These are phyloP conservation scores for Lochmaea capreae DNA, from an alignment of 2,888 invertebrate species.

Conservation along the genomic window DNA sequence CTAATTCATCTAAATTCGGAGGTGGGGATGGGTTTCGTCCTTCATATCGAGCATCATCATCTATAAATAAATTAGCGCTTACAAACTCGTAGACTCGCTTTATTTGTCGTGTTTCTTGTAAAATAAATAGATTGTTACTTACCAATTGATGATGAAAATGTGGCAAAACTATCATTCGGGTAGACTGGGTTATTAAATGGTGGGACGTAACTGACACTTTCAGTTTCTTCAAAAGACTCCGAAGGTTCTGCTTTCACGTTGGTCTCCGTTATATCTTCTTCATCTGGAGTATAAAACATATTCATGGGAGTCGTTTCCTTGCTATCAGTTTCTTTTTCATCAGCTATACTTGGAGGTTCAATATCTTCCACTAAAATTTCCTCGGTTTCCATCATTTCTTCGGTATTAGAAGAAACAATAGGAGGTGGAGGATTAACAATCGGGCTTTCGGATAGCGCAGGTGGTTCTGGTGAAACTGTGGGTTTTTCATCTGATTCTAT, in stretches of 20 bases:
- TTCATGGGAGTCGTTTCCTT: slow-evolving; percentile 49
- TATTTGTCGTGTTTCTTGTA: too few relatives aligned
- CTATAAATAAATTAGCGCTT: slow-evolving; percentile 49
- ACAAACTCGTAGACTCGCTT: slow-evolving; percentile 1
- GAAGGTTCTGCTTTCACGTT: slow-evolving; percentile 37
- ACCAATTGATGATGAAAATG: slow-evolving; percentile 58
- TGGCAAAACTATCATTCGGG: slow-evolving; percentile 62
- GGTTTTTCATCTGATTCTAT: slow-evolving; percentile 42
- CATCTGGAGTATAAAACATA: slow-evolving; percentile 63
- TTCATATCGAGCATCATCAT: slow-evolving; percentile 64
- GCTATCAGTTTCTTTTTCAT: slow-evolving; percentile 23
- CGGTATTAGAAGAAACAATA: slow-evolving; percentile 19
- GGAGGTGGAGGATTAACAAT: slow-evolving; percentile 22
- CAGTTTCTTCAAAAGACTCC: slow-evolving; percentile 51
- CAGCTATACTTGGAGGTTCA: slow-evolving; percentile 43
- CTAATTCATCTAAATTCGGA: slow-evolving; percentile 56
- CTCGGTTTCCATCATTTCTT: slow-evolving; percentile 36
- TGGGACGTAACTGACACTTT: slow-evolving; percentile 62
- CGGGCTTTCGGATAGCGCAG: slow-evolving; percentile 10
- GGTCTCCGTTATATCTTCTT: slow-evolving; percentile 54
- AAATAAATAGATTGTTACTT: slow-evolving; percentile 29
- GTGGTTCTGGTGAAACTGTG: slow-evolving; percentile 35
- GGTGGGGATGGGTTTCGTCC: slow-evolving; percentile 66
- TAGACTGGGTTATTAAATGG: slow-evolving; percentile 66
- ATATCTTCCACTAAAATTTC: slow-evolving; percentile 31